These are phyloP conservation scores for Drosophila kohkoa DNA, from an alignment of 1,140 invertebrate species.

Conservation along the genomic window DNA sequence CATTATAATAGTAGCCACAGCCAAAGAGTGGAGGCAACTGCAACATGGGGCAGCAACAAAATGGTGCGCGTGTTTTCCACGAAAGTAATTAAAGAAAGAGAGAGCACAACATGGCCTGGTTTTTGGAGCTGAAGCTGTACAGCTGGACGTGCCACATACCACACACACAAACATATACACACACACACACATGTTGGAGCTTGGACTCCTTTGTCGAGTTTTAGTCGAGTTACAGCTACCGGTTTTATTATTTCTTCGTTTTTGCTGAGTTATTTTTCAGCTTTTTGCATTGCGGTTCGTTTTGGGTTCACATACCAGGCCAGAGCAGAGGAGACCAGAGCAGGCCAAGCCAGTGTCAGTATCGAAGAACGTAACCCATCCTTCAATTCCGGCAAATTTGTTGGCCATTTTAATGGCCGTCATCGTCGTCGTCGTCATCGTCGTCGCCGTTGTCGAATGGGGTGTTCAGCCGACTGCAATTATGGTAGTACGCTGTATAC, in stretches of 20 bases:
- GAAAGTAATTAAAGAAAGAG: conserved; percentile 73
- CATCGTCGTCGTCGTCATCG: conserved; percentile 34
- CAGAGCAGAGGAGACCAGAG: too few relatives aligned
- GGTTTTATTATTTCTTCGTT: conserved; percentile 44
- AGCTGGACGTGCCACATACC: conserved; percentile 3
- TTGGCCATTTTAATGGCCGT: conserved; percentile 79
- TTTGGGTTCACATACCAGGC: conserved; percentile 59
- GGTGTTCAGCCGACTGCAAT: conserved; percentile 75
- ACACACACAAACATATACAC: too few relatives aligned
- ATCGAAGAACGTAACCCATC: conserved; percentile 17
- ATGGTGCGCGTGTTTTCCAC: conserved; percentile 74
- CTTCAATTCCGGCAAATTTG: conserved; percentile 58
- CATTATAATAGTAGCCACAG: too few relatives aligned
- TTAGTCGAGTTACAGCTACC: conserved; percentile 66
- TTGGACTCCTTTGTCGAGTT: conserved; percentile 40
- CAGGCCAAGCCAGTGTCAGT: conserved; percentile 41
- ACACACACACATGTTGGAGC: not conserved
- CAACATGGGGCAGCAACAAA: conserved; percentile 26
- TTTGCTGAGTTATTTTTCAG: not conserved
- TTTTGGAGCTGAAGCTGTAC: conserved; percentile 29
- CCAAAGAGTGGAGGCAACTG: not conserved
- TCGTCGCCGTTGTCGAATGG: conserved; percentile 48
- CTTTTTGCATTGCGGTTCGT: conserved; percentile 6
- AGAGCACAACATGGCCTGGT: conserved; percentile 30
- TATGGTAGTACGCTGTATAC: conserved; percentile 56